Evolutionary conservation across 2,888 invertebrate genomes (phyloP), one percentile per base, ranked within the genome.

Genomic region (Heteromurus nitidus): DNA sequence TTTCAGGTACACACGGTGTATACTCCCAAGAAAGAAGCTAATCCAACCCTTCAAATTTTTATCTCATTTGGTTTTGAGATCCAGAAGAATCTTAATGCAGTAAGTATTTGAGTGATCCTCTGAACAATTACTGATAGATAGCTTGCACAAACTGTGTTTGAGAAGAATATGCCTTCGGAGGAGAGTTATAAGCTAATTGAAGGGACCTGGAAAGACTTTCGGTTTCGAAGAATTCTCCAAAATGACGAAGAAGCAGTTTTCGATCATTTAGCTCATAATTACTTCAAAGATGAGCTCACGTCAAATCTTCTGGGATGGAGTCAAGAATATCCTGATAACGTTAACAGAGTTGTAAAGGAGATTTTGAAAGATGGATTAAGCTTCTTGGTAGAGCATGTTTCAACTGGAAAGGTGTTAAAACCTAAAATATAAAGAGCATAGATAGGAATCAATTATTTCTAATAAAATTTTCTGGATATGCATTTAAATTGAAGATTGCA

Each of bases 181-280:
- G 74, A 75, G 36, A 65, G 65, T 24, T 79, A 65, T 42, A 28
- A 58, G 24, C 11, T 58, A n/a, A 68, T 82, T 11, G 82, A 82
- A 28, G 82, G 82, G 24, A 75, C 68, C 36, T 82, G 53, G 64
- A 82, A 82, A 42, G 64, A 80, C 16, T 82, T 82, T 50, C 60
- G 74, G 13, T 75, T 82, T 50, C 42, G 80, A 13, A 68, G 75
- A 28, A 60, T 82, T 2, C 26, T 13, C 0, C 69, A 55, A 7
- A 20, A 67, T 20, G 82, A 82, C 22, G 31, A 82, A 24, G 42
- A 30, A 5, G 62, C 60, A 28, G 82, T 82, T 13, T 79, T 74
- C 55, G 58, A 80, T 28, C 79, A 82, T 50, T 26, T 82, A 24
- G 70, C 80, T 22, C 50, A 80, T 44, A 42, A 70, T 50, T 83